Evolutionary conservation across 2,797 vertebrate genomes (phyloP), one percentile per base, ranked within the genome.

Genomic region (Epinephelus coioides): DNA sequence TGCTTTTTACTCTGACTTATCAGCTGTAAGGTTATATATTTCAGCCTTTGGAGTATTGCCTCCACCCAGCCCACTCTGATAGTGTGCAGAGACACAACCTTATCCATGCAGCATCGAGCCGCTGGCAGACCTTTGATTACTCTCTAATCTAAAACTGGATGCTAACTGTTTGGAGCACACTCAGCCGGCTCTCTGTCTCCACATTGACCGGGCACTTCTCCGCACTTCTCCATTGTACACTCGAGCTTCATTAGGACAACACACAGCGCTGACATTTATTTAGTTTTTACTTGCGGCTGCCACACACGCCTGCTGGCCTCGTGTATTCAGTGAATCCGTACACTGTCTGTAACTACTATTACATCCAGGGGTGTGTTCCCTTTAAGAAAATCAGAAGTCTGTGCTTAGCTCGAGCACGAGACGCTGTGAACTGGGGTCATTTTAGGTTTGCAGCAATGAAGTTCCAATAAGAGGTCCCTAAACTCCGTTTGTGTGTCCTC

Each of bases 21-120:
- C 81, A 68, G 60, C 54, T 70, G 21, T 83, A 73, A 50, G 81
- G 79, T 87, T 88, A 87, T 83, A 87, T 74, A 90, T 89, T 89
- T 67, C 76, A 85, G 76, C 70, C 78, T 82, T 80, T 86, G 67
- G 69, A 82, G 79, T 78, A 57, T 47, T 85, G 78, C 66, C 49
- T 86, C 76, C 11, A 62, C 57, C 64, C 72, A 40, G 81, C 61
- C 59, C 40, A 13, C 50, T 81, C 67, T 64, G 71, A 82, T 76
- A 72, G 69, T 69, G 71, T 62, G 68, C 55, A 74, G 82, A 84
- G 82, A 84, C 75, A 77, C 67, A 83, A 55, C 56, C 63, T 83
- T 89, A 90, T 91, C 79, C 78, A 53, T 49, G 62, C 76, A 66
- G 79, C 77, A 84, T 85, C 59, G 10, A 85, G 70, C 68, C 23